Conservation (phyloP, 2,888 invertebrate species). For the Zaprionus bogoriensis region DNA sequence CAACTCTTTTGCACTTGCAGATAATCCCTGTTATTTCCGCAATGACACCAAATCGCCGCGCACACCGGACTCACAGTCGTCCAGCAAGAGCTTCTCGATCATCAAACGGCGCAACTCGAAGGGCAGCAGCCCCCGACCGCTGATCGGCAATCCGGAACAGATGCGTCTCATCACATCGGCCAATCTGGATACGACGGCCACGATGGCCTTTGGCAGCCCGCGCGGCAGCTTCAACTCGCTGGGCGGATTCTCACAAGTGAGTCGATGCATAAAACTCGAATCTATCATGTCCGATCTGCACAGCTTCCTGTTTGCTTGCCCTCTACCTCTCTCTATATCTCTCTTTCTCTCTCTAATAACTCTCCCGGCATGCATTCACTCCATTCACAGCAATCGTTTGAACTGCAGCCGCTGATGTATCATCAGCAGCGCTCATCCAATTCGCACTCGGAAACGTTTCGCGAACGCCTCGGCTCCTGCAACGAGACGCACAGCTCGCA, state of each 20-base stretch:
- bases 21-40: constrained; percentile 83
- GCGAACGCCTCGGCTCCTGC: constrained; percentile 82
- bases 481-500: constrained; percentile 79
- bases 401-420: constrained; percentile 78
- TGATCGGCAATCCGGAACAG: constrained; percentile 73
- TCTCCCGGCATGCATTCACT: constrained; percentile 22
- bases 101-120: constrained; percentile 82
- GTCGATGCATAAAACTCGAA: constrained; percentile 58
- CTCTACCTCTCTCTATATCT: too few species aligned
- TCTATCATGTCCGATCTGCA: constrained; percentile 63
- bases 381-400: constrained; percentile 72
- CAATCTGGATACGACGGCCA: constrained; percentile 81
- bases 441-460: constrained; percentile 79
- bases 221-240: constrained; percentile 81
- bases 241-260: constrained; percentile 80
- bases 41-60: constrained; percentile 82
- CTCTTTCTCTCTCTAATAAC: constrained; percentile 16
- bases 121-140: constrained; percentile 78
- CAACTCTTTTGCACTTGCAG: constrained; percentile 59
- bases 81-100: constrained; percentile 80
- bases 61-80: constrained; percentile 81
- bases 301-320: constrained; percentile 75
- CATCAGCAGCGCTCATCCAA: constrained; percentile 80
- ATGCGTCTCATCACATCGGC: constrained; percentile 81
- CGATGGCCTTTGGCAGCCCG: constrained; percentile 81